Base-by-base conservation (phyloP, 2,113 vertebrate species). In the Eulemur rufifrons region DNA sequence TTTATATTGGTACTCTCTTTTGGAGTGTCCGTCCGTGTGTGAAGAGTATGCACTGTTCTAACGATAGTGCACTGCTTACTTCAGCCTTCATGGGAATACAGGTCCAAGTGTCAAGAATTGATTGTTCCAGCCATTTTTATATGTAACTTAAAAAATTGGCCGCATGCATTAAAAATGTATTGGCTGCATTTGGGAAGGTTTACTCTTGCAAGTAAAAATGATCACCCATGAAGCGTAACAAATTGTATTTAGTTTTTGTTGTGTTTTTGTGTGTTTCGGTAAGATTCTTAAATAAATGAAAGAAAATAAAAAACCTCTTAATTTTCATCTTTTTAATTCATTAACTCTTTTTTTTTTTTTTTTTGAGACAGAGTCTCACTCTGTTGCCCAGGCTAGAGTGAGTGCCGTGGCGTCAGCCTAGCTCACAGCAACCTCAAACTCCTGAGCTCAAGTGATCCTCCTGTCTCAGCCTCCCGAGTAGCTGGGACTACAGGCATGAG, bases 211-310 rank as follows among this genome's bases (percentile, higher is more conserved):
- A 66, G 69, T 76, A 4, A 91, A 95, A 96, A 56, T 1, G 1
- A 56, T 95, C 82, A 76, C 50, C 96, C 76, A 29, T 32, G 88
- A 95, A 95, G 92, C 32, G 0, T 1, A 39, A 90, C 63, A 63
- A 47, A 89, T 68, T 97, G n/a, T 95, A 77, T 56, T 29, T 29
- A 66, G 73, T 64, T 80, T 95, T 84, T 50, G 78, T 83, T 77
- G 88, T 80, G 85, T 87, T 59, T 27, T 61, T 39, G 59, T 61
- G 37, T 59, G 27, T 84, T 97, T 94, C 96, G 95, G 96, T 98
- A 96, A 97, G 84, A 74, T 76, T 18, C 27, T 39, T 39, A 54
- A 54, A 14, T 95, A 97, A 95, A 97, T 97, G 15, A 52, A 52
- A 52, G 17, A 15, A 17, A 52, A 52, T 50, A 17, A 17, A 52